Evolutionary conservation across 2,113 vertebrate genomes (phyloP).

Genomic region (Pandion haliaetus): DNA sequence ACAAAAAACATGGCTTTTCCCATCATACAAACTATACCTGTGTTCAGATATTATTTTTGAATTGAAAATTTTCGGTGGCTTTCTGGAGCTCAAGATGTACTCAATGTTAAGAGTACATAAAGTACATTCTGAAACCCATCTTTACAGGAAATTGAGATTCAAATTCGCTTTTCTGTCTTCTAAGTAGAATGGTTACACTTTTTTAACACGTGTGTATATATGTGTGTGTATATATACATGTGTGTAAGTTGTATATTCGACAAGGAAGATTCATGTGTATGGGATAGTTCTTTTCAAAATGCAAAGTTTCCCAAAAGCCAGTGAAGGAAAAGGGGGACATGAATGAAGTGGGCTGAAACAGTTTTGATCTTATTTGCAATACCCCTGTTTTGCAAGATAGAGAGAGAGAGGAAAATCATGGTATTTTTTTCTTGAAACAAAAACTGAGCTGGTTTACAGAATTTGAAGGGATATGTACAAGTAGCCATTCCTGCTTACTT

Average conservation of each 20-base stretch:
- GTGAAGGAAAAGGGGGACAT: background rate
- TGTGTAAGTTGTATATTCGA: background rate
- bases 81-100: background rate
- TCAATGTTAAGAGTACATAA: background rate
- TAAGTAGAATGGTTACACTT: background rate
- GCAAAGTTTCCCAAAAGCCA: background rate
- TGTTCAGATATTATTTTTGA: background rate
- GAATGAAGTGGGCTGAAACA: background rate
- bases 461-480: background rate
- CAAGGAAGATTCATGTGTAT: background rate
- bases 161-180: background rate
- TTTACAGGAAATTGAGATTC: background rate
- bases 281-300: background rate
- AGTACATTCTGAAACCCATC: background rate
- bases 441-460: background rate
- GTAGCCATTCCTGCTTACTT: background rate
- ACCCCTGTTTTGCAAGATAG: background rate
- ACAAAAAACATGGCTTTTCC: background rate
- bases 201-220: too few species aligned
- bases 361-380: background rate
- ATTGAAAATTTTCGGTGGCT: background rate
- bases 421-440: background rate
- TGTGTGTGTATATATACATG: rapidly evolving
- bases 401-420: background rate
- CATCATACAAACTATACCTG: background rate